Evolutionary conservation across 1,140 invertebrate species (phyloP).

Genomic region (Aleiodes sp.): DNA sequence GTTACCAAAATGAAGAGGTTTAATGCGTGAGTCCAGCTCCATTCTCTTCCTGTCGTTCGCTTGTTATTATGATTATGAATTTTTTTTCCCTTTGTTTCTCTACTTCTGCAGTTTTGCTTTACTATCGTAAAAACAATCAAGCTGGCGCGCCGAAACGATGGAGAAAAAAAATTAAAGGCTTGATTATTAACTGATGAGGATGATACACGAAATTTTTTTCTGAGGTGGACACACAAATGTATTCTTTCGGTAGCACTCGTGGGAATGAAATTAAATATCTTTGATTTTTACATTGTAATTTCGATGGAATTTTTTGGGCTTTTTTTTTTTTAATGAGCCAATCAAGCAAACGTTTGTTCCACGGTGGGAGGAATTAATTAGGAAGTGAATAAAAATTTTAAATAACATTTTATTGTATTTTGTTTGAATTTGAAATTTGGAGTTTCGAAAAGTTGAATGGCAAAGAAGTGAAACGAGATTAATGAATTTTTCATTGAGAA

Average conservation of each 20-base stretch:
- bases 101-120: background rate
- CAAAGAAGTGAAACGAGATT: no score
- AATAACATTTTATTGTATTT: no score
- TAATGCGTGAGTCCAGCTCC: slow-evolving; percentile 45
- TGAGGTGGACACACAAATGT: background rate
- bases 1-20: slow-evolving; percentile 61
- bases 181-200: slow-evolving; percentile 13
- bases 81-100: background rate
- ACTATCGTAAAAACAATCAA: slow-evolving; percentile 16
- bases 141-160: background rate
- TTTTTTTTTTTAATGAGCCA: no score
- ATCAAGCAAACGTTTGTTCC: no score
- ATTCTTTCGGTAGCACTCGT: background rate
- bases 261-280: background rate
- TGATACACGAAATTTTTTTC: background rate
- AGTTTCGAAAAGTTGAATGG: no score
- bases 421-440: no score
- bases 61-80: background rate
- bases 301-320: no score
- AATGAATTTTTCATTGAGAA: no score
- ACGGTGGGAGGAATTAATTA: no score
- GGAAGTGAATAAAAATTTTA: no score
- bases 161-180: background rate
- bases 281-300: no score
- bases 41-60: background rate